Evolutionary conservation across 2,888 invertebrate genomes (phyloP), one percentile per base, ranked within the genome.

Genomic region (Drosophila infuscata): DNA sequence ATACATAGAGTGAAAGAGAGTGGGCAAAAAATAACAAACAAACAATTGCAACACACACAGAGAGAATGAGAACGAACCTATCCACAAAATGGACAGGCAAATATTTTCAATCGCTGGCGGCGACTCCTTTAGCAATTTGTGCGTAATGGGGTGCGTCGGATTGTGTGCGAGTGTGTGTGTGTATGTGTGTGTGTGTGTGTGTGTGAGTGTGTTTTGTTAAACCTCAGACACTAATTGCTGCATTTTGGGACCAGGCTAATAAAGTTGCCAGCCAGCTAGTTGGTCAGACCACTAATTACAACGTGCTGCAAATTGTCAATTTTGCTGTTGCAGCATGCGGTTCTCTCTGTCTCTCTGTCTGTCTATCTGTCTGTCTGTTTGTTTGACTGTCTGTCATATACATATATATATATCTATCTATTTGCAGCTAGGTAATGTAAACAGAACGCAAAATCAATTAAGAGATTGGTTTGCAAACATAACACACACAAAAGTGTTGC

Each of bases 161-260:
- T 49, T 61, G 58, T 30, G 17, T 15, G 11, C 36, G 25, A 7
- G 3, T 0, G n/a, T 1, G 9, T 8, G 17, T 48, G 51, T n/a
- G 36, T 52, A n/a, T 12, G 25, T 12, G 29, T 35, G 15, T 20
- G 33, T 9, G 29, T 9, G 46, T 29, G 53, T 60, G 43, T 51
- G 60, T 20, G 29, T 33, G 38, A 15, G 66, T 70, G 61, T 80
- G 81, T 76, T 75, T 67, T 62, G 72, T 81, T 79, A 74, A 76
- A 84, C 89, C 85, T 89, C 85, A 77, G 79, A 81, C 79, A 76
- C 89, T 87, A 90, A 90, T 90, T 87, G 86, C 82, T 63, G 72
- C 72, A 81, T 79, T 79, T 81, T 79, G 49, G 76, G 46, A 59
- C 49, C 61, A 33, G 81, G 76, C 81, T 72, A 79, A 81, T 76